Evolutionary conservation across 2,113 vertebrate genomes (phyloP), one percentile per base, ranked within the genome.

Genomic region (Rhea americana): DNA sequence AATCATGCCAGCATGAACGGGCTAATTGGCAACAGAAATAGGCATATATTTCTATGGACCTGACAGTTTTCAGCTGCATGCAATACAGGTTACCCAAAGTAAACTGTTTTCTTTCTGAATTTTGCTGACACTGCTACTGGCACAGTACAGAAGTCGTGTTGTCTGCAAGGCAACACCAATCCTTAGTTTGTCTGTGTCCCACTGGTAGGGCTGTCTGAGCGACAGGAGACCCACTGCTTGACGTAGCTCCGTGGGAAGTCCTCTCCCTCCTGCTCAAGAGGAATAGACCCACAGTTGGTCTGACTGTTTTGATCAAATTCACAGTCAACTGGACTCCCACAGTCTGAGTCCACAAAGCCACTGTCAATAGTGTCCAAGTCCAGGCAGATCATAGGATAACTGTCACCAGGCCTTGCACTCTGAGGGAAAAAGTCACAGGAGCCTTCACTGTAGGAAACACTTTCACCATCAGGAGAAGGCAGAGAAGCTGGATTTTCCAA

Each of bases 311-410:
- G 90, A 73, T 97, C 97, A 63, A 98, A 98, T 82, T 98, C 98
- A n/a, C 96, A 97, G 45, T 98, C 98, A 75, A 98, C 96, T 0
- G 99, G 98, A 94, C 98, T 99, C 68, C 98, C 97, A 47, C 98
- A 99, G 78, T 98, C 98, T 0, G 98, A 98, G 95, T 99, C 99
- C 12, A 96, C 97, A 35, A 99, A 99, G n/a, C 99, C 99, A 16
- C 99, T 99, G 93, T 99, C 99, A 2, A 99, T 98, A 11, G 99
- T 99, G 96, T 99, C 99, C 97, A 99, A 76, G 96, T 99, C 99
- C 85, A 98, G 47, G 9, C 97, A 96, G 5, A 98, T 97, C 1
- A 87, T 94, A 7, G 98, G 98, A 12, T 99, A 99, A 50, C 98
- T 98, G 10, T 93, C 94, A 62, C 76, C 72, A 4, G 98, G 97